Evolutionary conservation across 1,140 invertebrate genomes (phyloP).

Genomic region (Brachionus asplanchnoidis): DNA sequence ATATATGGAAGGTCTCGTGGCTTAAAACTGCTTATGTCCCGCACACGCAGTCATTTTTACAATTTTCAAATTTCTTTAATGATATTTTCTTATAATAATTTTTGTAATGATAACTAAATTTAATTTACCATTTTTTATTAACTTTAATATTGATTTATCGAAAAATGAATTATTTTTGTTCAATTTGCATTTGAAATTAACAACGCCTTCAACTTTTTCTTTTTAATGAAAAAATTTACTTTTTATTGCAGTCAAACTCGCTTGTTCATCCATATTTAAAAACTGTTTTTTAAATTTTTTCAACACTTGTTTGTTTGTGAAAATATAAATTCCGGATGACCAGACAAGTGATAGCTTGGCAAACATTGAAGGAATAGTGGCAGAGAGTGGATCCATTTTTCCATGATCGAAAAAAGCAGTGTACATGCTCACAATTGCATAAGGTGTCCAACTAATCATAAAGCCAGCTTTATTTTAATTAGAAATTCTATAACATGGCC

Average conservation of each 20-base stretch:
- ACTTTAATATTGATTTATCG: too few relatives aligned
- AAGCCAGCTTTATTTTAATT: neutral
- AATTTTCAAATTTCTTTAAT: too few relatives aligned
- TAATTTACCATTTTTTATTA: too few relatives aligned
- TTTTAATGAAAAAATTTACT: neutral
- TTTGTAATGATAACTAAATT: too few relatives aligned
- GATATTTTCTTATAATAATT: too few relatives aligned
- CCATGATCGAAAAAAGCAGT: neutral
- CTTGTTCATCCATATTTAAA: neutral
- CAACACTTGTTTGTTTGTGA: neutral
- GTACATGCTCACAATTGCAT: constrained; percentile 26
- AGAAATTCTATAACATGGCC: too few relatives aligned
- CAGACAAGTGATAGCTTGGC: constrained; percentile 10
- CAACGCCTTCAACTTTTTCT: too few relatives aligned
- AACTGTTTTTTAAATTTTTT: neutral
- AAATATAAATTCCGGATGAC: constrained; percentile 20
- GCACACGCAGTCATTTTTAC: too few relatives aligned
- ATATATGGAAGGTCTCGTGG: too few relatives aligned
- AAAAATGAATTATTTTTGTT: too few relatives aligned
- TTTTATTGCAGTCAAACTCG: neutral
- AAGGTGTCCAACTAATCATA: constrained; percentile 34
- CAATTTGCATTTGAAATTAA: too few relatives aligned
- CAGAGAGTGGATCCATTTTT: neutral
- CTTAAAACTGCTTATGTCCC: too few relatives aligned
- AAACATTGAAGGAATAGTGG: constrained; percentile 27